phyloP scores from a whole-genome alignment of 2,113 vertebrate species.

The Panthera uncia region DNA sequence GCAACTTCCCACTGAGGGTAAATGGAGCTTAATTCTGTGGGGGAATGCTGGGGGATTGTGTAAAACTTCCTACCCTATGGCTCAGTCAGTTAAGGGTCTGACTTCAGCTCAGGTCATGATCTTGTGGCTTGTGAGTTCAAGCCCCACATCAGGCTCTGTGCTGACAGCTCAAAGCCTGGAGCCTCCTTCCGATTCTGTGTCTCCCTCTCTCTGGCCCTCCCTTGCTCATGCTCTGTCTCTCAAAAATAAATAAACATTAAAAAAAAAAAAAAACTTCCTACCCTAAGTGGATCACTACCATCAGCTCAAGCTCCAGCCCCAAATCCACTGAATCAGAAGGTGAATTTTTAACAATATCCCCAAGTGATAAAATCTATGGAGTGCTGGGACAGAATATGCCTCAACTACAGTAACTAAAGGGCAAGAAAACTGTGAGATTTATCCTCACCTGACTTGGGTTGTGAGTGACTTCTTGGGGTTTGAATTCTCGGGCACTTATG shows the following conservation, averaged over 20 bases:
- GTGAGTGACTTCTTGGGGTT: background rate
- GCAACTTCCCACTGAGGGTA: background rate
- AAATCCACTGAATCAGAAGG: background rate
- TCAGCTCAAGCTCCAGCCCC: background rate
- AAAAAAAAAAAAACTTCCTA: background rate
- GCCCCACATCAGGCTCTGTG: too few relatives aligned
- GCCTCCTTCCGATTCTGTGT: too few relatives aligned
- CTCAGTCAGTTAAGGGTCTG: too few relatives aligned
- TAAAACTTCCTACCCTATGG: background rate
- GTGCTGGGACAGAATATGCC: background rate
- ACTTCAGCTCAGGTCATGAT: too few relatives aligned
- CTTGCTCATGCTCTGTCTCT: too few relatives aligned
- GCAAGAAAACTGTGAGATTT: background rate
- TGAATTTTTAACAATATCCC: background rate
- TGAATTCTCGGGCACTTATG: background rate
- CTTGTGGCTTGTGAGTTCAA: too few relatives aligned
- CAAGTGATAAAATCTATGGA: background rate
- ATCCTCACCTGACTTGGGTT: background rate
- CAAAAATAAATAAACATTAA: too few relatives aligned
- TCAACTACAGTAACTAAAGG: background rate
- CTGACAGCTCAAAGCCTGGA: too few relatives aligned
- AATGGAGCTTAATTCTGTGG: background rate
- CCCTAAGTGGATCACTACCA: background rate
- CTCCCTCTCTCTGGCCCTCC: too few relatives aligned
- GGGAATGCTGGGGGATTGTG: background rate